phyloP scores from a whole-genome alignment of 2,797 vertebrate genomes.

The Phataginus tetradactyla region DNA sequence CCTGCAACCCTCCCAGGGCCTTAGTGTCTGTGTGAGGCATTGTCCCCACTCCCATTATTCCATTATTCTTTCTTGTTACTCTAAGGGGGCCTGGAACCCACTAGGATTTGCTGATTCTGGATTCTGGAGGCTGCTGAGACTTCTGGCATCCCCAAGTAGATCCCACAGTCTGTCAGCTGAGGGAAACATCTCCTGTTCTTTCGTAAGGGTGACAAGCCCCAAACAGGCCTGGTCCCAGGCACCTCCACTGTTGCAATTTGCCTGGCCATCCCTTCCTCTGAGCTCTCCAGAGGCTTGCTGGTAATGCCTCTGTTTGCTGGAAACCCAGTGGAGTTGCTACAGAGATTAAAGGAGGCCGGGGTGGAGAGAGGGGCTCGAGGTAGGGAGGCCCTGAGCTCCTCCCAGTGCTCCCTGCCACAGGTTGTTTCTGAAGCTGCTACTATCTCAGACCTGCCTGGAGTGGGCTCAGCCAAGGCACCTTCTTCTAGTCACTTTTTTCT shows the following conservation, averaged over 20 bases:
- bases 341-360: background rate
- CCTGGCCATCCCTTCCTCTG: background rate
- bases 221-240: background rate
- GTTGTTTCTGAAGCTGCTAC: background rate
- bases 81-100: background rate
- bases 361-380: background rate
- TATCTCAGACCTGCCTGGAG: background rate
- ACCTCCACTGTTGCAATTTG: background rate
- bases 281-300: background rate
- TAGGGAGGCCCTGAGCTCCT: background rate
- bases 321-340: background rate
- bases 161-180: background rate
- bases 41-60: background rate
- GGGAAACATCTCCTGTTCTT: background rate
- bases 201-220: background rate
- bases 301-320: background rate
- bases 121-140: constrained; percentile 26
- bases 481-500: background rate
- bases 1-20: background rate
- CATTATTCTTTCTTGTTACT: constrained; percentile 13
- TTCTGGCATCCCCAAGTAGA: background rate
- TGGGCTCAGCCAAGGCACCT: background rate
- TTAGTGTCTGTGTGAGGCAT: background rate
- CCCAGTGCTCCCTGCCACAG: background rate
- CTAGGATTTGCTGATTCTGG: background rate